Percentiles rank a stretch among this genome's conserved stretches.
Evolutionary conservation across 2,888 invertebrate species (phyloP).

Genomic region (Tortricodes alternella): DNA sequence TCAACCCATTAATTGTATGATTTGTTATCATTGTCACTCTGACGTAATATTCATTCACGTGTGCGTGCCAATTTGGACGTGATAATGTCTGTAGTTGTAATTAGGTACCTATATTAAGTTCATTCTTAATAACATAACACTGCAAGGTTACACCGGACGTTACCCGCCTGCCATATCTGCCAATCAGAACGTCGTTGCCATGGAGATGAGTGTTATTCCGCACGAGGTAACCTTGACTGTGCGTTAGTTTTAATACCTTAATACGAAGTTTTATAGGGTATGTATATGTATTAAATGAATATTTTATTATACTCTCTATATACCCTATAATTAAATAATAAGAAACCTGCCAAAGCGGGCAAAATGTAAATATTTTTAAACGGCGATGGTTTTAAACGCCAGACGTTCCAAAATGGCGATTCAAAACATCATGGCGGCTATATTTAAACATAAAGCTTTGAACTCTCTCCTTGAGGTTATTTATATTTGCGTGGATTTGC

Average conservation of each 20-base stretch:
- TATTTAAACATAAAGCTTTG: constrained; percentile 40
- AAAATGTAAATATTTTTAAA: constrained; percentile 16
- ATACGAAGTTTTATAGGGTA: too few relatives aligned
- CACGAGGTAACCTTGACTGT: constrained; percentile 14
- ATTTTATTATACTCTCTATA: too few relatives aligned
- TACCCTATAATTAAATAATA: too few relatives aligned
- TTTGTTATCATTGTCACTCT: background rate
- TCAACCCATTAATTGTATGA: constrained; percentile 2
- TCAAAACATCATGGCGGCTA: constrained; percentile 42
- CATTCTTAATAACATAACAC: constrained; percentile 14
- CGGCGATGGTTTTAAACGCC: constrained; percentile 36
- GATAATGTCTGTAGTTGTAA: background rate
- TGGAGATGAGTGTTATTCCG: background rate
- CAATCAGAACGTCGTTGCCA: constrained; percentile 33
- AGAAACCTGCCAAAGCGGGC: too few relatives aligned
- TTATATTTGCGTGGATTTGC: constrained; percentile 2
- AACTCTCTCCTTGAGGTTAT: constrained; percentile 45
- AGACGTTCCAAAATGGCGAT: constrained; percentile 51
- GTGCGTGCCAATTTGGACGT: constrained; percentile 15
- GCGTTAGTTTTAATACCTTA: background rate
- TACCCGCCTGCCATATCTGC: constrained; percentile 32
- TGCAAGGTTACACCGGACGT: constrained; percentile 31
- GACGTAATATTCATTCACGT: constrained; percentile 13
- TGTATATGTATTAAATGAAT: too few relatives aligned
- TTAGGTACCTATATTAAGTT: background rate